phyloP scores from a whole-genome alignment of 2,888 invertebrate genomes.

The Sthenelais limicola region DNA sequence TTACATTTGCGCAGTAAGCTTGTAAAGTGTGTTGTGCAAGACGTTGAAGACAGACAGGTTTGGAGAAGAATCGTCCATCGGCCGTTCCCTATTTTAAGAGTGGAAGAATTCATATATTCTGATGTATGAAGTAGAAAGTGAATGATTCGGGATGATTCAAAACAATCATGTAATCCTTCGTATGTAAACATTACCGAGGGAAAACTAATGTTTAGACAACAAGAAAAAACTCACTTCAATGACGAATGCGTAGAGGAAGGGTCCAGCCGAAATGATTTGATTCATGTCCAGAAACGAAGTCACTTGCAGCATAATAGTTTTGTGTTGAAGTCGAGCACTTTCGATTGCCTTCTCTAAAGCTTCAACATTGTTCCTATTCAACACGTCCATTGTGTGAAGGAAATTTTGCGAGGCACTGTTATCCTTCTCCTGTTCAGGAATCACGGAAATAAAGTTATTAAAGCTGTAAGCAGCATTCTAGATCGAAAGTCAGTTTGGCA shows the following conservation, averaged over 20 bases:
- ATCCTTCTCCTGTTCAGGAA: background rate
- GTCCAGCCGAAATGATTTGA: conserved; percentile 87
- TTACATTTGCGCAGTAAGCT: conserved; percentile 81
- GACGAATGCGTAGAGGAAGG: conserved; percentile 89
- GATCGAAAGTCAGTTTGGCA: no score
- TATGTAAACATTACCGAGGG: no score
- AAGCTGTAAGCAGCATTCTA: no score
- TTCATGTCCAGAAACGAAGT: conserved; percentile 85
- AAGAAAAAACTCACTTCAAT: conserved; percentile 79
- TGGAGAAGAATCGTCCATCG: conserved; percentile 72
- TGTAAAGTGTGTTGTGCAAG: conserved; percentile 82
- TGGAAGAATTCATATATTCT: no score
- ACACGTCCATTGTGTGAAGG: conserved; percentile 24
- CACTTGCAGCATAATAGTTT: conserved; percentile 82
- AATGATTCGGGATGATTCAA: no score
- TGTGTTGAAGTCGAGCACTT: conserved; percentile 80
- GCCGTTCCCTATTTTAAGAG: conserved; percentile 72
- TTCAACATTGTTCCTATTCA: conserved; percentile 73
- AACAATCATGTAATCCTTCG: no score
- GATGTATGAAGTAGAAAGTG: no score
- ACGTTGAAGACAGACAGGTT: conserved; percentile 79
- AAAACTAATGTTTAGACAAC: no score
- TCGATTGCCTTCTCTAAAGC: conserved; percentile 80
- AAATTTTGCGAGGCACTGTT: conserved; percentile 9
- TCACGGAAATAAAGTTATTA: background rate